Conservation (phyloP, 2,797 vertebrate genomes). For the Acipenser transmontanus region DNA sequence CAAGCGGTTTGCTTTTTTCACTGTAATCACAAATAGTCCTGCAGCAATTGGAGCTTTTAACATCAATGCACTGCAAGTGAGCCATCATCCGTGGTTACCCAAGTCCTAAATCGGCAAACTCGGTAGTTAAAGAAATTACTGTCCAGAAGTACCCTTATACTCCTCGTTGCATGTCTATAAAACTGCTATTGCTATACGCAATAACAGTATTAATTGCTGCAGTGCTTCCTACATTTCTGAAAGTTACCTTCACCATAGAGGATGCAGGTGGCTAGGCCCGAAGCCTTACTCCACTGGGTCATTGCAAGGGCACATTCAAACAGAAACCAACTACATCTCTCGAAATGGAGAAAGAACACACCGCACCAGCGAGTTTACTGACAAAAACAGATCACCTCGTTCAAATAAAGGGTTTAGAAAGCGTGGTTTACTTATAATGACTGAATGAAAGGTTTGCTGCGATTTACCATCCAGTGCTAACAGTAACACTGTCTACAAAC, state of each 20-base stretch:
- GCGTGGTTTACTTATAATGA: background rate
- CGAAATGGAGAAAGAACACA: background rate
- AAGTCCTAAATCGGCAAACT: no score
- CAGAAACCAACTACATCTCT: background rate
- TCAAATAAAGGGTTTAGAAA: background rate
- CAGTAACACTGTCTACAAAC: background rate
- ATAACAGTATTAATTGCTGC: background rate
- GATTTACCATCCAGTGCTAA: background rate
- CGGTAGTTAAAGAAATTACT: background rate
- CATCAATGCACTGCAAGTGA: no score
- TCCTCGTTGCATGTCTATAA: background rate
- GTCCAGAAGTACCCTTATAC: background rate
- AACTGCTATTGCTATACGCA: background rate
- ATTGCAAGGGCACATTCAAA: slow-evolving; percentile 19
- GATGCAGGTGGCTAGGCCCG: slow-evolving; percentile 13
- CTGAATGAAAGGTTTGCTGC: background rate
- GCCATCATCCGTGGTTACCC: background rate
- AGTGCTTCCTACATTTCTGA: no score
- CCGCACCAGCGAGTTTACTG: background rate
- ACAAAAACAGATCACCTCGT: background rate
- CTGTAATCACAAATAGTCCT: no score
- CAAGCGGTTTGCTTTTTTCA: no score
- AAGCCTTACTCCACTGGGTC: slow-evolving; percentile 21
- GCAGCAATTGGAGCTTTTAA: no score
- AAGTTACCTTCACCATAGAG: no score